Evolutionary conservation across 2,113 vertebrate species (phyloP).

Genomic region (Irena cyanogastra): DNA sequence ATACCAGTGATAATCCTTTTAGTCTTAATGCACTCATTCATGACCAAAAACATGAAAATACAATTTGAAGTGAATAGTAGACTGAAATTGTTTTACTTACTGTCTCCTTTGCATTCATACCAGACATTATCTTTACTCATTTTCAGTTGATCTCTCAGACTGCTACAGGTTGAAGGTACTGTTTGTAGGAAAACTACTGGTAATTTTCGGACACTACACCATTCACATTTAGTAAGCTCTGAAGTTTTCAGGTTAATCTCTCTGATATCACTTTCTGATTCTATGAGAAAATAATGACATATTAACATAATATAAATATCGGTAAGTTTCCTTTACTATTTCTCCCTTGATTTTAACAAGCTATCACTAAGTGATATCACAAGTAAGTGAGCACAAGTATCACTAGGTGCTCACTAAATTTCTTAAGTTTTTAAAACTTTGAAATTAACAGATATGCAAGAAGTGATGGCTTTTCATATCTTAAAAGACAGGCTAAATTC

Average conservation of each 20-base stretch:
- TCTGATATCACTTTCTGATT: conserved; percentile 68
- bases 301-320: neutral
- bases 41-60: neutral
- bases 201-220: conserved; percentile 90
- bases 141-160: conserved; percentile 82
- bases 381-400: too few species aligned
- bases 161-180: conserved; percentile 76
- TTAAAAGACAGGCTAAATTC: neutral
- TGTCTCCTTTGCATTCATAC: conserved; percentile 83
- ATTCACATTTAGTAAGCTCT: conserved; percentile 91
- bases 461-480: neutral
- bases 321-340: neutral
- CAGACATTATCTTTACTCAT: conserved; percentile 82
- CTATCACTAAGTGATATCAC: neutral
- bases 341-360: neutral
- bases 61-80: neutral
- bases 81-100: conserved; percentile 69
- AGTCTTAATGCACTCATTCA: neutral
- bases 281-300: conserved; percentile 35
- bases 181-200: conserved; percentile 93
- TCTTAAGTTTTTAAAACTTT: neutral
- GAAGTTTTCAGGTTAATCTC: conserved; percentile 83
- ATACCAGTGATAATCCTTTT: neutral
- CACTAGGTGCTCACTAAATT: neutral
- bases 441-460: neutral